Evolutionary conservation across 1,140 invertebrate species (phyloP).

Genomic region (Drosophila sproati): DNA sequence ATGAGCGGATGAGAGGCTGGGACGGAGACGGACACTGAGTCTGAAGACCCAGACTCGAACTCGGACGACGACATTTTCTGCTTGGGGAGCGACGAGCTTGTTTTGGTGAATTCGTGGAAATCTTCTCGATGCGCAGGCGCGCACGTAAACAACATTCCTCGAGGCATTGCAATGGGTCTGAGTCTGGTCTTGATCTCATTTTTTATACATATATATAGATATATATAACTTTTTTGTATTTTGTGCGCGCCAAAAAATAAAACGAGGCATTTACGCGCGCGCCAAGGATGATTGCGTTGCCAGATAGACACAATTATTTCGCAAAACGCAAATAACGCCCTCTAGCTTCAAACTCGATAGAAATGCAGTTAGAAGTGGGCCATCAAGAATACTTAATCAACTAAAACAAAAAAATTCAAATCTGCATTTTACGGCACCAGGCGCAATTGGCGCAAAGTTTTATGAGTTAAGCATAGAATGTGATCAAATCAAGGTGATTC

Average conservation of each 20-base stretch:
- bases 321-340: constrained; percentile 8
- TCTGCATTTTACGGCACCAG: constrained; percentile 54
- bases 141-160: constrained; percentile 82
- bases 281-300: constrained; percentile 46
- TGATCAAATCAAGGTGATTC: background rate
- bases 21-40: background rate
- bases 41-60: constrained; percentile 23
- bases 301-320: constrained; percentile 37
- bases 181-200: constrained; percentile 28
- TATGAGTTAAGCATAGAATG: constrained; percentile 44
- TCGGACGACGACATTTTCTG: constrained; percentile 52
- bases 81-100: constrained; percentile 12
- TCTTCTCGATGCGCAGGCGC: constrained; percentile 72
- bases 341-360: constrained; percentile 1
- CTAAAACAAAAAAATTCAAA: background rate
- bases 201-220: constrained; percentile 1
- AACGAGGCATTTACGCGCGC: constrained; percentile 35
- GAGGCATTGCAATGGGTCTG: constrained; percentile 54
- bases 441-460: constrained; percentile 52
- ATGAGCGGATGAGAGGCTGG: constrained; percentile 34
- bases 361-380: constrained; percentile 54
- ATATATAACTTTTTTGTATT: constrained; percentile 13
- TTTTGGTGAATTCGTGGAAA: constrained; percentile 70
- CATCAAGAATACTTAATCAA: constrained; percentile 50
- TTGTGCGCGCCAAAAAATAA: constrained; percentile 71